Evolutionary conservation across 1,140 invertebrate species (phyloP), one percentile per base, ranked within the genome.

Genomic region (Daktulosphaira vitifoliae): DNA sequence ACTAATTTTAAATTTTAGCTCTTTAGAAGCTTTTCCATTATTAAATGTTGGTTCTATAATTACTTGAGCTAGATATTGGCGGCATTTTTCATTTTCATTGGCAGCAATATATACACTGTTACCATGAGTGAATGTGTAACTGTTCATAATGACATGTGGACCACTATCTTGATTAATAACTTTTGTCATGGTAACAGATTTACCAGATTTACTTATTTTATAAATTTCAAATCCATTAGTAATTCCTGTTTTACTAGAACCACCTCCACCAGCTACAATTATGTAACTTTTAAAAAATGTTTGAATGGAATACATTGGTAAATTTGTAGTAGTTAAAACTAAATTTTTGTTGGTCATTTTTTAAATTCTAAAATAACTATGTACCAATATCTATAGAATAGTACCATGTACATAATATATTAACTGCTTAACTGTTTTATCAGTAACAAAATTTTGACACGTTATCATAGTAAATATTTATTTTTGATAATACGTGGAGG

Each of bases 231-330:
- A 93, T 76, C 90, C 90, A 82, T 98, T 98, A 16, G 87, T 84
- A 66, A 98, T 88, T 22, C 95, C 95, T 46, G 93, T 97, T 77
- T 94, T 96, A 18, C 92, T 86, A 16, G 88, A 86, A 51, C 95
- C 95, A 62, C 95, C 95, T 51, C 95, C 95, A 46, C 95, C 95
- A 68, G 89, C 93, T 29, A 98, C 90, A 49, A 98, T 76, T 71
- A 98, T 85, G 79, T 98, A 92, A 66, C 92, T 82, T 76, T 87
- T 90, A 25, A 90, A 92, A 33, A 98, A 77, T 77, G 90, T 88
- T 75, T 92, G 86, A 22, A 97, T 78, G 1, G 86, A 86, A 74
- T 96, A 98, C 18, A 94, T 78, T 0, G 93, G 94, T 78, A 95
- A 96, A 82, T 95, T 92, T 37, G 94, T 86, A 69, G 84, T 81